A percentile compares a stretch with the other conserved stretches of the same genome.
These are phyloP conservation scores for Watsonalla cultraria DNA, from an alignment of 2,888 invertebrate species.

Conservation along the genomic window DNA sequence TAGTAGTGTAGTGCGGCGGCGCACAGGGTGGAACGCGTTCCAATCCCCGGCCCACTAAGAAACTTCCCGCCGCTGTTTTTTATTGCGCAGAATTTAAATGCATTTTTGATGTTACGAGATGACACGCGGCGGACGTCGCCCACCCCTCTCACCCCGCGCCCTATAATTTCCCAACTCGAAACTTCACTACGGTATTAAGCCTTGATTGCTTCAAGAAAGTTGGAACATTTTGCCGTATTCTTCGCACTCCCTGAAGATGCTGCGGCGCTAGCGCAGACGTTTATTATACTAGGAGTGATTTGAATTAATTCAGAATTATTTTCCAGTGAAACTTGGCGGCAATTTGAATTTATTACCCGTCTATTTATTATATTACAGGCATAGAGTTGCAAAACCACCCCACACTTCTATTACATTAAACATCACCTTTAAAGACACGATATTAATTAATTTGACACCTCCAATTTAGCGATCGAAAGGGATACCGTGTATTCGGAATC, in stretches of 20 bases:
- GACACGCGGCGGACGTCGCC: slow-evolving; percentile 77
- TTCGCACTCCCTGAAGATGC: slow-evolving; percentile 73
- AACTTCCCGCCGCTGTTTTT: slow-evolving; percentile 76
- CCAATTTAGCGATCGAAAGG: slow-evolving; percentile 62
- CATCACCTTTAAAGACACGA: slow-evolving; percentile 32
- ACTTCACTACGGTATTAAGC: slow-evolving; percentile 78
- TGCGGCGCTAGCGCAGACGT: slow-evolving; percentile 67
- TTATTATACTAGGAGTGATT: slow-evolving; percentile 67
- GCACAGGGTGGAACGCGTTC: slow-evolving; percentile 48
- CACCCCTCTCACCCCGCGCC: slow-evolving; percentile 51
- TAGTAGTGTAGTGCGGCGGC: slow-evolving; percentile 55
- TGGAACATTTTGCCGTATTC: slow-evolving; percentile 78
- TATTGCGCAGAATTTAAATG: slow-evolving; percentile 79
- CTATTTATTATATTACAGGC: slow-evolving; percentile 1
- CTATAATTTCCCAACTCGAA: slow-evolving; percentile 78
- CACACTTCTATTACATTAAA: slow-evolving; percentile 40
- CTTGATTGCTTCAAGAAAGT: slow-evolving; percentile 78
- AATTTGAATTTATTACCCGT: slow-evolving; percentile 1
- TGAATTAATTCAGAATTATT: slow-evolving; percentile 65
- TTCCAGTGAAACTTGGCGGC: slow-evolving; percentile 28
- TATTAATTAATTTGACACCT: slow-evolving; percentile 56
- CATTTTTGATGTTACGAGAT: slow-evolving; percentile 80
- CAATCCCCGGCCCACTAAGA: slow-evolving; percentile 68
- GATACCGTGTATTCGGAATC: slow-evolving; percentile 66
- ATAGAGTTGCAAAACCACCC: slow-evolving; percentile 3